These are phyloP conservation scores for Euzophera pinguis DNA, from an alignment of 2,888 invertebrate genomes.

Conservation along the genomic window DNA sequence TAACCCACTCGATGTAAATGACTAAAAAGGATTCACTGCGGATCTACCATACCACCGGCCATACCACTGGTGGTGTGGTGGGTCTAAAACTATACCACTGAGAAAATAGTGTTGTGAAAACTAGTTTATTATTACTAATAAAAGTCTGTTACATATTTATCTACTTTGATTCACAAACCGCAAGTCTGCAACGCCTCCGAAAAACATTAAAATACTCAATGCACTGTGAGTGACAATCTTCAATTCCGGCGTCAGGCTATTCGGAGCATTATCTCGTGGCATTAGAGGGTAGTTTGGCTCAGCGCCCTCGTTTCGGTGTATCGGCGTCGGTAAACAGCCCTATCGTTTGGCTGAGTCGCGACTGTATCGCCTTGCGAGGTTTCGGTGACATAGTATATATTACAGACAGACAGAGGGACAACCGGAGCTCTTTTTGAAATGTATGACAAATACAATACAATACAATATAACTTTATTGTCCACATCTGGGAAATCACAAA, in stretches of 20 bases:
- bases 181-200: background rate
- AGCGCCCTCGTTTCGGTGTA: background rate
- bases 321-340: conserved; percentile 6
- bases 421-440: background rate
- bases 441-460: no score
- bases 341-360: conserved; percentile 8
- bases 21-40: no score
- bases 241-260: background rate
- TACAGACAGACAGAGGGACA: background rate
- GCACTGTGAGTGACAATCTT: background rate
- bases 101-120: no score
- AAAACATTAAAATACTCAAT: conserved; percentile 5
- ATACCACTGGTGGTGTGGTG: no score
- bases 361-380: conserved; percentile 2
- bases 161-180: background rate
- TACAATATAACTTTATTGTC: no score
- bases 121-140: no score
- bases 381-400: background rate
- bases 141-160: no score
- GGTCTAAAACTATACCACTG: no score
- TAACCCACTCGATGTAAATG: no score
- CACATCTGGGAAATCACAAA: no score
- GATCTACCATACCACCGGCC: no score
- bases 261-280: background rate
- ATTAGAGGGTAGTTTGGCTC: background rate